These are phyloP conservation scores for Pyrrhosoma nymphula DNA, from an alignment of 2,888 invertebrate species.

Conservation along the genomic window DNA sequence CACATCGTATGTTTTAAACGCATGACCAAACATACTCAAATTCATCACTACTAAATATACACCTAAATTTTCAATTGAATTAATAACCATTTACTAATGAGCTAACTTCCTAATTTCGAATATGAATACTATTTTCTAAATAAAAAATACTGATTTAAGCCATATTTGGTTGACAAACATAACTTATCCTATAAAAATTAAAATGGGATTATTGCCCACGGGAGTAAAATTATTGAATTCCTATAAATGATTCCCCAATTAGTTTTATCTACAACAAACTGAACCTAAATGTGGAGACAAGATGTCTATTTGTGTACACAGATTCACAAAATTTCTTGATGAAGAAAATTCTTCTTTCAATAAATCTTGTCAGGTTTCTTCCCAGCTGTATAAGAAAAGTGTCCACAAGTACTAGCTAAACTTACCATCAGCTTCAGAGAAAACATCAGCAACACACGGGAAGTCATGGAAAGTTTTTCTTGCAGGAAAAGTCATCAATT, in stretches of 20 bases:
- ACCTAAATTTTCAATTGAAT: no score
- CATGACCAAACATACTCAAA: no score
- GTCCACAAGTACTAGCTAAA: slow-evolving; percentile 29
- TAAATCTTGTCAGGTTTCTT: neutral
- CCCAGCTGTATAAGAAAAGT: slow-evolving; percentile 31
- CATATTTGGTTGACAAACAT: no score
- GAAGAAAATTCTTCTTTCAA: neutral
- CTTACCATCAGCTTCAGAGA: slow-evolving; percentile 59
- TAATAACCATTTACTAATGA: no score
- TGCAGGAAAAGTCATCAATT: slow-evolving; percentile 59
- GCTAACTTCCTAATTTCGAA: no score
- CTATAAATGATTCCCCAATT: neutral
- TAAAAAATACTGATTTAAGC: no score
- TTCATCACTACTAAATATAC: no score
- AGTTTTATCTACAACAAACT: neutral
- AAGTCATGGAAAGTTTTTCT: slow-evolving; percentile 63
- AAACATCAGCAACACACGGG: slow-evolving; percentile 53
- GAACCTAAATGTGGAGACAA: neutral
- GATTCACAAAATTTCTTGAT: neutral
- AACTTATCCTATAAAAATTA: neutral
- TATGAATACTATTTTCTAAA: neutral
- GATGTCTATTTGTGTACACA: neutral
- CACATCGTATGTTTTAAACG: no score
- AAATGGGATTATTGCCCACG: neutral
- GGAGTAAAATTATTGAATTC: neutral